Base-by-base conservation (phyloP, 2,888 invertebrate genomes). In the Leptinotarsa rubiginosa region DNA sequence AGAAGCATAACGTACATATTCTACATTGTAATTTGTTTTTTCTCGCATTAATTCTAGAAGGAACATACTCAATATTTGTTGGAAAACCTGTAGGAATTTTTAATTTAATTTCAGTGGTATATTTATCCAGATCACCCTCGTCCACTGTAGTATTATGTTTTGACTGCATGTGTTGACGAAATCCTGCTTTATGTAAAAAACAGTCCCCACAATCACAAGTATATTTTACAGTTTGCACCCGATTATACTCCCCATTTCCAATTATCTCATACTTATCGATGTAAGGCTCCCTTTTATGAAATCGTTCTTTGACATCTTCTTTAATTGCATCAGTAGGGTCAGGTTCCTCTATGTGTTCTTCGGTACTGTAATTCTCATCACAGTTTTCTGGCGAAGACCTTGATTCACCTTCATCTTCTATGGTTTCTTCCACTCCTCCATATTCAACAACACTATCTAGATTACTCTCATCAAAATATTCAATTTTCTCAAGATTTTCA, bases 121-220 rank as follows among this genome's bases (percentile, higher is more conserved):
- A 76, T 15, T 68, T 25, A 16, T 73, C 73, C 25, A 76, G 68
- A 50, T 76, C 68, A 7, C 13, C 16, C 20, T 70, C 73, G 47
- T 73, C 73, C 49, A 73, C 64, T 31, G 66, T 49, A 22, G 31
- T 68, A 31, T 69, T 59, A 65, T 76, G 76, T 52, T 70, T 73
- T 25, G 52, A 67, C 54, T 69, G 73, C 70, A 76, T 71, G 20
- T 76, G 76, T n/a, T 73, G 73, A 18, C 76, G 72, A 69, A 76
- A 73, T 25, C 73, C 73, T 16, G 65, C 47, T 70, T 72, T 76
- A 31, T 72, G 25, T 65, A 76, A 65, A 54, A 76, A 76, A 50
- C 68, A 70, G 64, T 76, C 76, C 18, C 76, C 76, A 73, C 76
- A 76, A 31, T 76, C 22, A 65, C 76, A 76, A 16, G 73, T 70